These are phyloP conservation scores for Tenthredo livida DNA, from an alignment of 2,888 invertebrate genomes.

Conservation along the genomic window DNA sequence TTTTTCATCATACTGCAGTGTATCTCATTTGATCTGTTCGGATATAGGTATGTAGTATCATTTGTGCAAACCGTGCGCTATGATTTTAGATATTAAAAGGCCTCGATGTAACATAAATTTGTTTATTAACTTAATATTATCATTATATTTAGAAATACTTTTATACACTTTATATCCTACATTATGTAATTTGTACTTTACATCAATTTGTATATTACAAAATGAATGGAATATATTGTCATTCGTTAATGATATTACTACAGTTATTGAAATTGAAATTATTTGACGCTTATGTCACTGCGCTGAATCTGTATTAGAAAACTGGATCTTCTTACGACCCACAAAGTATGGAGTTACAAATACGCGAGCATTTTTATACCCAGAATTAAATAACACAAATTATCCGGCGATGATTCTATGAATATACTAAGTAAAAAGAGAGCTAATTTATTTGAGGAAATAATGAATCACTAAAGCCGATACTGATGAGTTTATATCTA, in stretches of 20 bases:
- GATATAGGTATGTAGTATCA: conserved; percentile 3
- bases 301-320: background rate
- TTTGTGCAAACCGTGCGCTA: background rate
- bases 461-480: conserved; percentile 6
- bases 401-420: background rate
- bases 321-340: background rate
- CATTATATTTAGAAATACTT: conserved; percentile 38
- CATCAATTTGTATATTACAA: conserved; percentile 43
- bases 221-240: conserved; percentile 30
- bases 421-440: background rate
- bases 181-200: conserved; percentile 46
- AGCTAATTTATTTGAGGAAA: background rate
- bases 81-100: background rate
- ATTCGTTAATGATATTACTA: conserved; percentile 19
- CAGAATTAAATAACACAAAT: background rate
- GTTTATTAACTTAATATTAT: conserved; percentile 10
- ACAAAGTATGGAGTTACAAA: background rate
- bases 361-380: background rate
- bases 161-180: conserved; percentile 33
- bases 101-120: conserved; percentile 24
- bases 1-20: background rate
- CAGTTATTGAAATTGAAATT: background rate
- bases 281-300: background rate
- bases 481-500: background rate
- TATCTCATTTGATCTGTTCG: conserved; percentile 42